Percentiles rank a stretch among this genome's conserved stretches.
Evolutionary conservation across 2,113 vertebrate genomes (phyloP).

Genomic region (Felis chaus): DNA sequence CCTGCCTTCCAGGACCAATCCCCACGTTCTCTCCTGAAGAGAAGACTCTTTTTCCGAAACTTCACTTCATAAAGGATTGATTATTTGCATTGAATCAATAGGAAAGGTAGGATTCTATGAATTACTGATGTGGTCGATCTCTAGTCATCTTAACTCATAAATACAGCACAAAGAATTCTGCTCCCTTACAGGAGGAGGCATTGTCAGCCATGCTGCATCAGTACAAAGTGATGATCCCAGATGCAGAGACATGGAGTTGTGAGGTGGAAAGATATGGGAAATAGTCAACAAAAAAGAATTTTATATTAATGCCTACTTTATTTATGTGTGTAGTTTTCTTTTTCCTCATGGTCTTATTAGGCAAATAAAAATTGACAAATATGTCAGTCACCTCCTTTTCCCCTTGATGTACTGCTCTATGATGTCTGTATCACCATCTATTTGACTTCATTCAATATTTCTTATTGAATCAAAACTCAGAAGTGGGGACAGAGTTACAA

Average conservation of each 20-base stretch:
- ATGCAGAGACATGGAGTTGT: not conserved
- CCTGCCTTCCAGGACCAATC: not conserved
- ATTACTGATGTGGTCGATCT: not conserved
- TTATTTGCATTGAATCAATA: not conserved
- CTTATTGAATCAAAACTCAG: not conserved
- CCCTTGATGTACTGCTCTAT: not conserved
- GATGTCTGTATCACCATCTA: not conserved
- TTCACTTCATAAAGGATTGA: not conserved
- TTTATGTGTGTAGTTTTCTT: not conserved
- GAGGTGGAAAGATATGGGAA: not conserved
- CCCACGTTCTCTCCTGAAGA: not conserved
- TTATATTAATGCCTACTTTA: not conserved
- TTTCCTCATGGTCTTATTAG: not conserved
- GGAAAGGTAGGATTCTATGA: not conserved
- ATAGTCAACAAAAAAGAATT: not conserved
- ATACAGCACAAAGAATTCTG: not conserved
- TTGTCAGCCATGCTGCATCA: not conserved
- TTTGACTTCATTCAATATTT: not conserved
- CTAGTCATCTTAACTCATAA: not conserved
- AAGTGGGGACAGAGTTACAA: not conserved
- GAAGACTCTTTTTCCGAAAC: not conserved
- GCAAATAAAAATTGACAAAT: not conserved
- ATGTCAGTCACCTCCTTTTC: not conserved
- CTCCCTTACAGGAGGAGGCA: not conserved
- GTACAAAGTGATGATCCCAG: not conserved